Conservation (phyloP, 2,113 vertebrate species). For the Corythaeola cristata region DNA sequence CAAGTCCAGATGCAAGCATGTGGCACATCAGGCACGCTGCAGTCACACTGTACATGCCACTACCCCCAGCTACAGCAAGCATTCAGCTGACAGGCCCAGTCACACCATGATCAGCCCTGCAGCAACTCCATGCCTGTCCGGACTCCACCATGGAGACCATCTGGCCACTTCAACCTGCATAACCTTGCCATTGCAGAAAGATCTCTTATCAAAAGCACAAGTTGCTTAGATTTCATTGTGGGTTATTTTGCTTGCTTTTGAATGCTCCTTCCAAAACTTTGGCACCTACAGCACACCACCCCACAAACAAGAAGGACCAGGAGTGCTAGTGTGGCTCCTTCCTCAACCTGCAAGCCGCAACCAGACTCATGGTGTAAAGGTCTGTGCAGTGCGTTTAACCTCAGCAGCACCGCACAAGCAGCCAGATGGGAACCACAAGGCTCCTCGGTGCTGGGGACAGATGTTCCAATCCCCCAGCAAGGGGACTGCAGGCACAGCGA, state of each 20-base stretch:
- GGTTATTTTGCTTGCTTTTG: background rate
- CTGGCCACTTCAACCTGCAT: background rate
- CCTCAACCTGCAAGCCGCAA: background rate
- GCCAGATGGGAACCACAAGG: conserved; percentile 46
- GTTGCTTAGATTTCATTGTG: background rate
- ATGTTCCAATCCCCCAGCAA: background rate
- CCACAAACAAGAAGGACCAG: background rate
- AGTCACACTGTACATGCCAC: background rate
- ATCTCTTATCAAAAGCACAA: background rate
- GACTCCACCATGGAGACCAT: background rate
- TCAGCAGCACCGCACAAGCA: background rate
- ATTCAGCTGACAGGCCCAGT: background rate
- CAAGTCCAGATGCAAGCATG: background rate
- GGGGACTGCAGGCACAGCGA: background rate
- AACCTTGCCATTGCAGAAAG: background rate
- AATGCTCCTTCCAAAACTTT: background rate
- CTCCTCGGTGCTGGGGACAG: background rate
- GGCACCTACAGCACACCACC: background rate
- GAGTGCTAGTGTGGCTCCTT: background rate
- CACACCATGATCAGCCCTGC: background rate
- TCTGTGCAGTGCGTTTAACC: background rate
- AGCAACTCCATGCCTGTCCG: background rate
- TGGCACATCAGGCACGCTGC: background rate
- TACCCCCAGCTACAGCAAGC: background rate
- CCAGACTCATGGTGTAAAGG: background rate